phyloP scores from a whole-genome alignment of 2,797 vertebrate genomes.

The Luscinia megarhynchos region DNA sequence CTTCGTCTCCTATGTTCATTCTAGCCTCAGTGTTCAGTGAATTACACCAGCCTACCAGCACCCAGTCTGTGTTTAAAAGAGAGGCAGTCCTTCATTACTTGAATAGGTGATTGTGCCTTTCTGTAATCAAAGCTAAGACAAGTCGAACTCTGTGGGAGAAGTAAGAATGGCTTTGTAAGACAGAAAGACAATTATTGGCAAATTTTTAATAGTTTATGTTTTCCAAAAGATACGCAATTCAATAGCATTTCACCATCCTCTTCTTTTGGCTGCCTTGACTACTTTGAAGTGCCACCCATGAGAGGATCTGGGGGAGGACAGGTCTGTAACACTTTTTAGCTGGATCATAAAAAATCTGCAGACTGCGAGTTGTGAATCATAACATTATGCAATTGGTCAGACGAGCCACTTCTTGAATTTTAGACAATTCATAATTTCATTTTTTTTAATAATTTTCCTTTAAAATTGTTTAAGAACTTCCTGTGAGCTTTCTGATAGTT shows the following conservation, averaged over 20 bases:
- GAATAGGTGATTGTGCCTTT: not conserved
- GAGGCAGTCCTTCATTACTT: not conserved
- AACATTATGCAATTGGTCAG: not conserved
- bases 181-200: not conserved
- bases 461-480: not conserved
- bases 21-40: not conserved
- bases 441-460: not conserved
- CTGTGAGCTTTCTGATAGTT: not conserved
- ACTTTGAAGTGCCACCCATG: not conserved
- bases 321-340: not conserved
- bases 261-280: not conserved
- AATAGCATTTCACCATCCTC: not conserved
- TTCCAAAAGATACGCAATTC: not conserved
- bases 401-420: not conserved
- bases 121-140: not conserved
- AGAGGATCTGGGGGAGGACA: not conserved
- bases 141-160: not conserved
- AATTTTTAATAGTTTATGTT: not conserved
- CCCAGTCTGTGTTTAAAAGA: not conserved
- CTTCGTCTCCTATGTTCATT: not conserved
- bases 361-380: not conserved
- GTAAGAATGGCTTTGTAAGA: not conserved
- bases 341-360: not conserved
- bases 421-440: not conserved
- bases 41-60: not conserved